These are phyloP conservation scores for Rhinolophus ferrumequinum DNA, from an alignment of 2,113 vertebrate species.

Conservation along the genomic window DNA sequence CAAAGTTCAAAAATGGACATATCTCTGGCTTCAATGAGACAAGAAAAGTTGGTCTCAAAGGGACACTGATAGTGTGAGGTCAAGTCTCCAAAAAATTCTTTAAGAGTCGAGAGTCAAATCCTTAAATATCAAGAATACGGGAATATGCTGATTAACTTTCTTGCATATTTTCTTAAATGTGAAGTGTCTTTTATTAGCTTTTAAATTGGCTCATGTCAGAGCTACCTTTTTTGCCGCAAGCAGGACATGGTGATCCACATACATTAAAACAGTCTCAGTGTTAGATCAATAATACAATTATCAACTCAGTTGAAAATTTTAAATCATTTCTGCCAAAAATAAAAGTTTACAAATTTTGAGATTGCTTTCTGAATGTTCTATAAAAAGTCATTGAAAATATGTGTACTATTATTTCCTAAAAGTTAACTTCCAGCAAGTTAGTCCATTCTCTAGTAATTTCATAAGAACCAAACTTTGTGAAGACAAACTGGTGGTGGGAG, in stretches of 20 bases:
- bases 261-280: background rate
- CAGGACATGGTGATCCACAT: background rate
- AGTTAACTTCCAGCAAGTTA: background rate
- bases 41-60: background rate
- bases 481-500: background rate
- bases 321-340: background rate
- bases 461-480: background rate
- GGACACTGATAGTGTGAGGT: background rate
- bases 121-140: background rate
- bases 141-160: background rate
- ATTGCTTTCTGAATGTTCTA: background rate
- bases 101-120: background rate
- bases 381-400: background rate
- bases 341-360: background rate
- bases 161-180: background rate
- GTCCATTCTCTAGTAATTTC: background rate
- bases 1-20: background rate
- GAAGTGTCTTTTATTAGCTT: background rate
- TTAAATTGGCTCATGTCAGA: background rate
- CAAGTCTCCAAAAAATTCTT: background rate
- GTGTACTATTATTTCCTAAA: background rate
- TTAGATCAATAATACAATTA: background rate
- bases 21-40: background rate
- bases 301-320: background rate
- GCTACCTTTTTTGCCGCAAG: background rate